Base-by-base conservation (phyloP, 2,888 invertebrate species). In the Drosophila suboccidentalis region DNA sequence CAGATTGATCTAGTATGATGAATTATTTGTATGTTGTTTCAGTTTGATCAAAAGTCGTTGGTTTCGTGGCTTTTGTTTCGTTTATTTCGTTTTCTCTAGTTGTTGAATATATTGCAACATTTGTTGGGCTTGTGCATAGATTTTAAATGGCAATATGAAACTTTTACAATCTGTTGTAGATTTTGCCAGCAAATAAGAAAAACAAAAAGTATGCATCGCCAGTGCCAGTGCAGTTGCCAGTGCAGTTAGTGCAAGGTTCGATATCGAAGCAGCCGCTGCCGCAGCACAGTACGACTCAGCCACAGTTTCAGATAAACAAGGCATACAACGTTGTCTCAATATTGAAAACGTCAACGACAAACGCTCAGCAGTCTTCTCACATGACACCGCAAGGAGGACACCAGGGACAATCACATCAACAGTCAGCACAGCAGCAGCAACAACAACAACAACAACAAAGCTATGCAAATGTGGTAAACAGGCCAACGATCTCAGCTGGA, bases 131-230 rank as follows among this genome's bases (percentile, higher is more conserved):
- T 47, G 29, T 50, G 39, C n/a, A 10, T 29, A 32, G 19, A 19
- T 34, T 53, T 43, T 19, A 51, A 32, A 32, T 22, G 13, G 26
- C 43, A 71, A 60, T 61, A 44, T 63, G 46, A 64, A 64, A 67
- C 46, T 75, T 70, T 86, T 89, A 75, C 75, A 57, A 83, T 83
- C 57, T 81, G 86, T 90, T 90, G 80, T 90, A 91, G 91, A 91
- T 90, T 71, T 82, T 91, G 78, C 76, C 84, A 66, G 61, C 90
- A 70, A 82, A 79, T 77, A 91, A 91, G 89, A 91, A 91, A 75
- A 80, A 73, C 72, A 88, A 90, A 83, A 91, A 90, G 80, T 90
- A 89, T 82, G 69, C 77, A 57, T 78, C 83, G 67, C 77, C 83
- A 73, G n/a, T 38, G 38, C 2, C 38, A 38, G 68, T 78, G 62